A percentile compares a stretch with the other conserved stretches of the same genome.
These are phyloP conservation scores for Aspiorhynchus laticeps DNA, from an alignment of 2,113 vertebrate genomes.

Conservation along the genomic window DNA sequence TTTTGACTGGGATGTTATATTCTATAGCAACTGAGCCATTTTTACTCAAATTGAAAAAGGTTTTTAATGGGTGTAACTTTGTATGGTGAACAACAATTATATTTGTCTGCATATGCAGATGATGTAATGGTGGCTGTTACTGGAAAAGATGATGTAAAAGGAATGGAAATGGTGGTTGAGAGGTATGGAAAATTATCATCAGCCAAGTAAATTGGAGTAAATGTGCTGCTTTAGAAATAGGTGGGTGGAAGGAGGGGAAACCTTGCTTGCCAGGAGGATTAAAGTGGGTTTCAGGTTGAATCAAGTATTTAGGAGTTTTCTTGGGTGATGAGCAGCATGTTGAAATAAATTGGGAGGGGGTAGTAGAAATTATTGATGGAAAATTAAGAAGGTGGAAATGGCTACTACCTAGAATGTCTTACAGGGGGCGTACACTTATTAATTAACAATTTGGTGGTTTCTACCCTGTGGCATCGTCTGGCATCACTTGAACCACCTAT, in stretches of 20 bases:
- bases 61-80: too few species aligned
- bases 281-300: not conserved
- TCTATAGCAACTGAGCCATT: not conserved
- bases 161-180: not conserved
- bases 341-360: not conserved
- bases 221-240: not conserved
- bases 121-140: too few species aligned
- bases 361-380: not conserved
- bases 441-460: not conserved
- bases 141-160: not conserved
- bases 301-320: not conserved
- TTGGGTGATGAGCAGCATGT: not conserved
- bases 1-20: too few species aligned
- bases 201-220: not conserved
- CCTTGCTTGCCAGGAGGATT: not conserved
- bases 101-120: too few species aligned
- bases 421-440: not conserved
- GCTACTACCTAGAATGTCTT: not conserved
- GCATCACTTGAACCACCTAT: not conserved
- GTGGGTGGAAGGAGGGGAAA: not conserved
- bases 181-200: not conserved
- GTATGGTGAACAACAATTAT: too few species aligned
- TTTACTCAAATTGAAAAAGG: not conserved
- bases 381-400: not conserved
- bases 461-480: not conserved